Conservation (phyloP, 1,140 invertebrate species). For the Drosophila punjabiensis region DNA sequence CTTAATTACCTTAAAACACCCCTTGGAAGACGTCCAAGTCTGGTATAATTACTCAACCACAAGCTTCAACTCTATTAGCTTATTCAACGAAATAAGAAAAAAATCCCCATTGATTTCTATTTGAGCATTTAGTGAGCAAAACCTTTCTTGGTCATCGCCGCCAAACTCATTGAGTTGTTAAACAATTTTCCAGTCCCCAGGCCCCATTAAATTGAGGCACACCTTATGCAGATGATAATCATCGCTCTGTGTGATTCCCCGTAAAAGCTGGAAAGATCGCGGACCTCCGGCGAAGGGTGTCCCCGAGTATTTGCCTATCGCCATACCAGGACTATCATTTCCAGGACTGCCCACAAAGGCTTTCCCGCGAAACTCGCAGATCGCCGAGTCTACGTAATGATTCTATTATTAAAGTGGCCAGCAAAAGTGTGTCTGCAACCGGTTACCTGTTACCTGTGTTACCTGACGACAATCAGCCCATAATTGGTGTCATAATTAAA, state of each 20-base stretch:
- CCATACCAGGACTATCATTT: constrained; percentile 14
- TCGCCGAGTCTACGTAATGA: constrained; percentile 60
- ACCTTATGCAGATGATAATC: constrained; percentile 73
- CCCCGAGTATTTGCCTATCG: constrained; percentile 63
- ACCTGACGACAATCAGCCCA: constrained; percentile 69
- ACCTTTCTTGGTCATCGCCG: constrained; percentile 27
- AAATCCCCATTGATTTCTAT: constrained; percentile 11
- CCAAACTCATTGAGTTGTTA: constrained; percentile 55
- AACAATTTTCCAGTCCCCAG: constrained; percentile 46
- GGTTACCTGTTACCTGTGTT: constrained; percentile 29
- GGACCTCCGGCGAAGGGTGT: constrained; percentile 49
- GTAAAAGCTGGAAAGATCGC: constrained; percentile 42
- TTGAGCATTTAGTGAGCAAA: not conserved
- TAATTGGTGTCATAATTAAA: constrained; percentile 84
- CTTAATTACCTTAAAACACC: not conserved
- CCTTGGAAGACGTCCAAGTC: not conserved
- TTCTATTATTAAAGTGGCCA: constrained; percentile 71
- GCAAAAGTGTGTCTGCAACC: constrained; percentile 42
- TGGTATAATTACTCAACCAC: constrained; percentile 14
- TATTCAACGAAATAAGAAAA: not conserved
- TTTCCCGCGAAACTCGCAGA: constrained; percentile 54
- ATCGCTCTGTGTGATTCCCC: constrained; percentile 50
- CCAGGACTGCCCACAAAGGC: constrained; percentile 39
- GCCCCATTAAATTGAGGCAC: constrained; percentile 64
- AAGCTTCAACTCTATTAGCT: not conserved